Evolutionary conservation across 2,113 vertebrate genomes (phyloP).

Genomic region (Rhinogobius similis): DNA sequence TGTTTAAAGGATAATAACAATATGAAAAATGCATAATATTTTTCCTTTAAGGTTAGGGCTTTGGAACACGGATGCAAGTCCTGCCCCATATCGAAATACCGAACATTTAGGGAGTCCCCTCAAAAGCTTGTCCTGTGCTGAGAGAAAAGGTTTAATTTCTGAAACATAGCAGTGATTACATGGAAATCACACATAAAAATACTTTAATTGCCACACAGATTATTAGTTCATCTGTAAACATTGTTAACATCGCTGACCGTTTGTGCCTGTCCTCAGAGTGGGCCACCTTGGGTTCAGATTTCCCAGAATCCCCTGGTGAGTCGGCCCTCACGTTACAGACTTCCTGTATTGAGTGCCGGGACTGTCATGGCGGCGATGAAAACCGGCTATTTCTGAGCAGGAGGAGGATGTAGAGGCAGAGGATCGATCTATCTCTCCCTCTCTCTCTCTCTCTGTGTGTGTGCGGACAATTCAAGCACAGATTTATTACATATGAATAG

Average conservation of each 20-base stretch:
- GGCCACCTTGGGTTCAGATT: constrained; percentile 54
- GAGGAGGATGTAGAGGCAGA: constrained; percentile 48
- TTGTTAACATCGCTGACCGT: constrained; percentile 38
- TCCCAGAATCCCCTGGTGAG: not conserved
- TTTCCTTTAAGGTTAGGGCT: too few relatives aligned
- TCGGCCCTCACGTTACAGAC: constrained; percentile 58
- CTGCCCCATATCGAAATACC: too few relatives aligned
- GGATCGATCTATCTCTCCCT: constrained; percentile 63
- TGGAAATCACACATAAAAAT: too few relatives aligned
- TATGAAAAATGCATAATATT: too few relatives aligned
- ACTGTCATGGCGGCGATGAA: constrained; percentile 65
- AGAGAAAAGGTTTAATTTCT: too few relatives aligned
- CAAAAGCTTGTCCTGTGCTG: too few relatives aligned
- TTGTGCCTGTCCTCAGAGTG: constrained; percentile 13
- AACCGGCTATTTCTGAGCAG: constrained; percentile 73
- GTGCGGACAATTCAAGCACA: constrained; percentile 23
- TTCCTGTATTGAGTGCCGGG: constrained; percentile 76
- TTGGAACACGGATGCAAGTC: too few relatives aligned
- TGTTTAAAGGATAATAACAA: too few relatives aligned
- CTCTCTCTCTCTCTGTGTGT: constrained; percentile 10
- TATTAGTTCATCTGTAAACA: not conserved
- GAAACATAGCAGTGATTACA: too few relatives aligned
- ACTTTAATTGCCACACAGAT: too few relatives aligned
- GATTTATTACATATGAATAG: constrained; percentile 53
- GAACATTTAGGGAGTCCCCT: too few relatives aligned